These are phyloP conservation scores for Chalcis sispes DNA, from an alignment of 2,888 invertebrate species.

Conservation along the genomic window DNA sequence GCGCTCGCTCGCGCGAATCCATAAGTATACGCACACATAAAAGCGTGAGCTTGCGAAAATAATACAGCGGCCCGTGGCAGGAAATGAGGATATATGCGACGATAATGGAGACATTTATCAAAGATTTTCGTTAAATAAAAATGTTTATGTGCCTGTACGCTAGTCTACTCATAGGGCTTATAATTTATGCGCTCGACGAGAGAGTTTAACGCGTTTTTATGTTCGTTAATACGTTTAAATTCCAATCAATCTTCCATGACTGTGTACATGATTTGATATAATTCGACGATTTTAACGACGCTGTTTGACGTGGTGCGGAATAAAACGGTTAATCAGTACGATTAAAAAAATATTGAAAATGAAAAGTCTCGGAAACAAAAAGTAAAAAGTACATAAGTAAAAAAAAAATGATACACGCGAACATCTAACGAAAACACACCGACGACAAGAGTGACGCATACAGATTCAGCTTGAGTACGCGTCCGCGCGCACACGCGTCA, in stretches of 20 bases:
- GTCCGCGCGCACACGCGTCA: too few relatives aligned
- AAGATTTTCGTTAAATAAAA: slow-evolving; percentile 47
- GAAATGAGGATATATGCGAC: slow-evolving; percentile 40
- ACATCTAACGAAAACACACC: neutral
- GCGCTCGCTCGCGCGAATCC: slow-evolving; percentile 18
- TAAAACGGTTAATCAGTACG: too few relatives aligned
- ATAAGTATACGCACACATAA: neutral
- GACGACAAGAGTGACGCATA: neutral
- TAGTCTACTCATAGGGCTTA: neutral
- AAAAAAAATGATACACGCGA: neutral
- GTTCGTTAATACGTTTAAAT: slow-evolving; percentile 36
- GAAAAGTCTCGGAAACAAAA: neutral
- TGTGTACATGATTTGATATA: slow-evolving; percentile 22
- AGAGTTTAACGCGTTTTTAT: slow-evolving; percentile 41
- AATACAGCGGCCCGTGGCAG: slow-evolving; percentile 2
- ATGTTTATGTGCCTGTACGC: neutral
- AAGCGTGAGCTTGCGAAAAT: neutral
- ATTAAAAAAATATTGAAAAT: neutral
- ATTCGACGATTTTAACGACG: slow-evolving; percentile 28
- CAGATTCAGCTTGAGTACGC: neutral
- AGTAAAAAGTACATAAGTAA: neutral
- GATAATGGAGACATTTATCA: slow-evolving; percentile 54
- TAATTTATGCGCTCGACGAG: slow-evolving; percentile 42
- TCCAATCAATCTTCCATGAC: slow-evolving; percentile 38
- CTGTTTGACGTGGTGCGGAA: slow-evolving; percentile 22